A percentile compares a stretch with the other conserved stretches of the same genome.
Conservation (phyloP, 2,797 vertebrate species). For the Trematomus bernacchii region DNA sequence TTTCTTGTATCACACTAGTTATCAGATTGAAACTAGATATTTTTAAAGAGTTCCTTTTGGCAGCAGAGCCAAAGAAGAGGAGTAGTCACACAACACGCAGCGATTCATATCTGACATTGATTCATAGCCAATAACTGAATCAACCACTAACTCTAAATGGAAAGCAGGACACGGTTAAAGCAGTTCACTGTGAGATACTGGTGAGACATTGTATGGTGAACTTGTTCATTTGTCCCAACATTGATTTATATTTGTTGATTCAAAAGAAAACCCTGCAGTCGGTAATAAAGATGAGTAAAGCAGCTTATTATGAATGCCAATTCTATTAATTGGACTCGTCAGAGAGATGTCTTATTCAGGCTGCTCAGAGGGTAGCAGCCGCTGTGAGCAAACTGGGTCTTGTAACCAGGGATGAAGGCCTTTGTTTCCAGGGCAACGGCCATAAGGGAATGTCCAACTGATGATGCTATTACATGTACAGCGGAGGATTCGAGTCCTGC, state of each 20-base stretch:
- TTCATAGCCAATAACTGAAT: background rate
- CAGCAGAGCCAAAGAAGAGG: background rate
- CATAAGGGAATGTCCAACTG: constrained; percentile 30
- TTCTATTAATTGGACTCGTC: constrained; percentile 25
- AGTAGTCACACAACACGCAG: background rate
- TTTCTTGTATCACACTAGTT: background rate
- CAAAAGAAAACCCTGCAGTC: background rate
- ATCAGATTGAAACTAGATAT: background rate
- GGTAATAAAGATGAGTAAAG: background rate
- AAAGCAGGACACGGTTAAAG: background rate
- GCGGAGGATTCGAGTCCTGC: constrained; percentile 19
- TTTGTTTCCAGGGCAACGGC: constrained; percentile 76
- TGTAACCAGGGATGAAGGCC: constrained; percentile 53
- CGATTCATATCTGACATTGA: background rate
- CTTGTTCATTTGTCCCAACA: background rate
- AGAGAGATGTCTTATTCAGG: constrained; percentile 34
- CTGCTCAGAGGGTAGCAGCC: constrained; percentile 8
- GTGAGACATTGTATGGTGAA: background rate
- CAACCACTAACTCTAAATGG: background rate
- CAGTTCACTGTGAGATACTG: background rate
- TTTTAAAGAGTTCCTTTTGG: background rate
- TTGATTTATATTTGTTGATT: background rate
- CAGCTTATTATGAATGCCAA: background rate
- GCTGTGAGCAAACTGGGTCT: constrained; percentile 59
- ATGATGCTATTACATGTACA: constrained; percentile 38